A percentile compares a stretch with the other conserved stretches of the same genome.
These are phyloP conservation scores for Gymnocypris eckloni DNA, from an alignment of 2,797 vertebrate species.

Conservation along the genomic window DNA sequence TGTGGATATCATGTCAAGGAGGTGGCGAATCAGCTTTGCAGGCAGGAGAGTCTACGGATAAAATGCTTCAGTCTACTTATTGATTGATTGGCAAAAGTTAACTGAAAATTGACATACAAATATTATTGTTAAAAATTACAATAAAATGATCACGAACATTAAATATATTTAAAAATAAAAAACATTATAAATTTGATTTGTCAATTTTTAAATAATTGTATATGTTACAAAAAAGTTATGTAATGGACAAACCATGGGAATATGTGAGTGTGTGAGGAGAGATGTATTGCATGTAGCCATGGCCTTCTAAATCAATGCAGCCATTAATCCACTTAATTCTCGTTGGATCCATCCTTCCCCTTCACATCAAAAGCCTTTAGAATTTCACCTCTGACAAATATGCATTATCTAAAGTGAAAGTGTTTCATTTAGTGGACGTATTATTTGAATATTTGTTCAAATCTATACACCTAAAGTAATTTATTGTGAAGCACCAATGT, in stretches of 20 bases:
- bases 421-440: conserved; percentile 7
- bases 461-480: conserved; percentile 16
- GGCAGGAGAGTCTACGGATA: not conserved
- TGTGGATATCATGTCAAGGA: not conserved
- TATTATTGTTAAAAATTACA: not conserved
- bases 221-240: not conserved
- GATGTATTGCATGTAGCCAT: conserved; percentile 50
- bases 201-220: not conserved
- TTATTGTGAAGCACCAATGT: conserved; percentile 13
- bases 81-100: not conserved
- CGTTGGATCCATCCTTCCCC: not conserved
- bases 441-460: conserved; percentile 11
- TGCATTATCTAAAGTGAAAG: conserved; percentile 54
- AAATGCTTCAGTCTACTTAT: not conserved
- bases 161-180: not conserved
- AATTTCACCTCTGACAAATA: conserved; percentile 58
- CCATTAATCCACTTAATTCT: conserved; percentile 32
- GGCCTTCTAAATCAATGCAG: conserved; percentile 51
- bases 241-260: conserved; percentile 10
- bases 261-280: not conserved
- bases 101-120: not conserved
- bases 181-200: not conserved
- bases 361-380: conserved; percentile 42
- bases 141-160: not conserved
- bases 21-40: not conserved